Evolutionary conservation across 2,888 invertebrate genomes (phyloP).

Genomic region (Lamellibrachia columna): DNA sequence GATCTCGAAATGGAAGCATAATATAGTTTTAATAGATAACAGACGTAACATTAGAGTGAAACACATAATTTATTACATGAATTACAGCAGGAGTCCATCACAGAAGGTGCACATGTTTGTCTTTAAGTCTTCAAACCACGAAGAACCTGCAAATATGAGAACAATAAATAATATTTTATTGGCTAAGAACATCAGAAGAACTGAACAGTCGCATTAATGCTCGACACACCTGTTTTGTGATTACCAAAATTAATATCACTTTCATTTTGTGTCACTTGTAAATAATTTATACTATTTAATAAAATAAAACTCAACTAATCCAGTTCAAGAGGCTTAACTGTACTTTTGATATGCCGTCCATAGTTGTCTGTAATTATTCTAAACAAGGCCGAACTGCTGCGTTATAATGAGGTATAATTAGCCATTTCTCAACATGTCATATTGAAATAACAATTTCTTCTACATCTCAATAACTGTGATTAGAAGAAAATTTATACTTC

Average conservation of each 20-base stretch:
- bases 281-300: too few species aligned
- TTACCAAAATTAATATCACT: too few species aligned
- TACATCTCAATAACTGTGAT: too few species aligned
- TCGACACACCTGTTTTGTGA: too few species aligned
- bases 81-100: not conserved
- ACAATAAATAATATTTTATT: not conserved
- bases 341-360: not conserved
- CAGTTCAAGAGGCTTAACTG: too few species aligned
- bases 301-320: too few species aligned
- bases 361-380: not conserved
- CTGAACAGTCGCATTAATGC: not conserved
- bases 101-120: not conserved
- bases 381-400: too few species aligned
- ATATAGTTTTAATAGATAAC: not conserved
- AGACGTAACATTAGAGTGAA: not conserved
- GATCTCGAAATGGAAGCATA: not conserved
- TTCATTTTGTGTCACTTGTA: too few species aligned
- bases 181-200: not conserved
- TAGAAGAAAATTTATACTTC: too few species aligned
- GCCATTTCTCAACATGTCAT: too few species aligned
- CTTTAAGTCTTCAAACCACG: not conserved
- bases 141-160: not conserved
- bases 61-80: not conserved
- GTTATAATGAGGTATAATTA: too few species aligned
- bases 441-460: too few species aligned